A percentile compares a stretch with the other conserved stretches of the same genome.
Conservation (phyloP, 2,888 invertebrate species). For the Drosophila fulvimacula region DNA sequence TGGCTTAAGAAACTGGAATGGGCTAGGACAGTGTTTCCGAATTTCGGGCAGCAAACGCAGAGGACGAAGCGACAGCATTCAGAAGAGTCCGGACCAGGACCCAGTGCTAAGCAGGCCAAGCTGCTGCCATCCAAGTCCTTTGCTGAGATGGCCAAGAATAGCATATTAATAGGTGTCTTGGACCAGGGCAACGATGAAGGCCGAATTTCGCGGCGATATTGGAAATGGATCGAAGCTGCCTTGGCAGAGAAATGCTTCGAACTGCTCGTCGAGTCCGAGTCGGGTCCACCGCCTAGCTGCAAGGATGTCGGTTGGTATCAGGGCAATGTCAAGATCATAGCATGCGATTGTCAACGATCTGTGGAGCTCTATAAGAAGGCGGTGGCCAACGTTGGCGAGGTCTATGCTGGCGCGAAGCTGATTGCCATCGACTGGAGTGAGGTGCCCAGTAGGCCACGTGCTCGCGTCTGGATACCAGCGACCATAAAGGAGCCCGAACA, state of each 20-base stretch:
- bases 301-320: slow-evolving; percentile 14
- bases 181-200: slow-evolving; percentile 9
- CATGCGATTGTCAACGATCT: background rate
- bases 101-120: background rate
- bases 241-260: slow-evolving; percentile 3
- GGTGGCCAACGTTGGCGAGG: background rate
- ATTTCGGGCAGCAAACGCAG: background rate
- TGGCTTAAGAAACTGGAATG: slow-evolving; percentile 4
- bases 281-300: slow-evolving; percentile 1
- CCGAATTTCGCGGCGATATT: background rate
- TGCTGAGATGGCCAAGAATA: background rate
- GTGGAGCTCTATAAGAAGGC: slow-evolving; percentile 4
- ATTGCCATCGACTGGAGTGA: slow-evolving; percentile 9
- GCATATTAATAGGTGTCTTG: slow-evolving; percentile 1
- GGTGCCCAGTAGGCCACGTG: slow-evolving; percentile 6
- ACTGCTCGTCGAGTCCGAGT: background rate
- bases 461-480: slow-evolving; percentile 2
- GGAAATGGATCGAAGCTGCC: slow-evolving; percentile 13
- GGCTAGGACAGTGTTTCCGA: slow-evolving; percentile 1
- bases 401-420: slow-evolving; percentile 4
- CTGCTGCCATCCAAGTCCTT: background rate
- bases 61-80: slow-evolving; percentile 1
- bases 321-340: slow-evolving; percentile 8
- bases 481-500: slow-evolving; percentile 1
- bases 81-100: background rate